phyloP scores from a whole-genome alignment of 2,113 vertebrate genomes.

The Tretioscincus oriximinensis region DNA sequence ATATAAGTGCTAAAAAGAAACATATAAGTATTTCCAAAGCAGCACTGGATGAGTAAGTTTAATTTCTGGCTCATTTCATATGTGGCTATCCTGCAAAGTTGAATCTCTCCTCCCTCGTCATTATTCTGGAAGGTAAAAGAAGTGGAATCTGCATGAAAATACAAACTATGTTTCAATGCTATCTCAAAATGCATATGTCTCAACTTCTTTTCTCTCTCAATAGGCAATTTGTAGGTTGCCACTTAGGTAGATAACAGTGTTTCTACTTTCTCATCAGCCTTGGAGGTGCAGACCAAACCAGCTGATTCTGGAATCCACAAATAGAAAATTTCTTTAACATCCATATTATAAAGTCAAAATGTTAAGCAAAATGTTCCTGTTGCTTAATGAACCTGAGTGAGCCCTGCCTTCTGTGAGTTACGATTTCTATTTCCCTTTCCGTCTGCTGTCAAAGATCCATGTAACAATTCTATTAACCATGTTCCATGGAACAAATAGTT shows the following conservation, averaged over 20 bases:
- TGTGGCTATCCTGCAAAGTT: too few species aligned
- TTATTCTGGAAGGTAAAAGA: background rate
- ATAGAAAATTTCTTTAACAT: background rate
- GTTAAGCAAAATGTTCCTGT: background rate
- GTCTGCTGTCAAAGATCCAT: background rate
- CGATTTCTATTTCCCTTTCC: accelerated
- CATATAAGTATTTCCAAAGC: background rate
- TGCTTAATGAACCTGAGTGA: background rate
- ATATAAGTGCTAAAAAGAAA: too few species aligned
- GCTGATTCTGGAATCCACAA: background rate
- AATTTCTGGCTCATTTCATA: background rate
- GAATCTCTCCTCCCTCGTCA: background rate
- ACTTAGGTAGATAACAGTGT: background rate
- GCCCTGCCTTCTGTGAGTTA: conserved; percentile 2
- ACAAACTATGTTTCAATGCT: background rate
- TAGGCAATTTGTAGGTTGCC: background rate
- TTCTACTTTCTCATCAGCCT: background rate
- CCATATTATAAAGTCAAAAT: background rate
- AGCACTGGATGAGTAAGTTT: background rate
- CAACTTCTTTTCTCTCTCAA: background rate
- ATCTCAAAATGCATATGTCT: background rate
- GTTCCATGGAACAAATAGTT: background rate
- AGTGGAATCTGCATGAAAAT: background rate
- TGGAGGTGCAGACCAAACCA: background rate
- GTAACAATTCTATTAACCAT: background rate